phyloP scores from a whole-genome alignment of 2,797 vertebrate species.

The Protonibea diacanthus region DNA sequence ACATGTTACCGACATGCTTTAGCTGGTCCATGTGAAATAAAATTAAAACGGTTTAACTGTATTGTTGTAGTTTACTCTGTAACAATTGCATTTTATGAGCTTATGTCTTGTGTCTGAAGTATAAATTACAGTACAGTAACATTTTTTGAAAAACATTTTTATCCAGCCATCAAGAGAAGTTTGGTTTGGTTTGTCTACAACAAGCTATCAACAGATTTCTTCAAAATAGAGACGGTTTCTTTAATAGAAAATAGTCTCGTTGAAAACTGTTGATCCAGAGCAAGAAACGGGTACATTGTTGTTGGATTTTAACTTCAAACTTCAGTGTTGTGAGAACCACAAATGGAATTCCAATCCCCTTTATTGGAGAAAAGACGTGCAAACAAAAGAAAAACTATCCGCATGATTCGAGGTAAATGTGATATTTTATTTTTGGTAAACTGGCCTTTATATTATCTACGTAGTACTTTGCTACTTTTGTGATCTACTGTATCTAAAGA shows the following conservation, averaged over 20 bases:
- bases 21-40: neutral
- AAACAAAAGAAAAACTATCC: constrained; percentile 34
- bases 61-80: neutral
- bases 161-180: neutral
- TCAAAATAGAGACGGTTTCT: neutral
- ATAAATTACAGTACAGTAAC: neutral
- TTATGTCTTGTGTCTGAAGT: neutral
- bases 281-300: constrained; percentile 6
- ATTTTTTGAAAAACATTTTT: neutral
- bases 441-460: neutral
- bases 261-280: constrained; percentile 10
- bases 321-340: neutral
- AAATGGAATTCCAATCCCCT: constrained; percentile 17
- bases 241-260: neutral
- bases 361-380: neutral
- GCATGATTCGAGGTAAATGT: neutral
- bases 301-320: neutral
- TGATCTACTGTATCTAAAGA: neutral
- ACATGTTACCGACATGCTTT: neutral
- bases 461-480: too few species aligned
- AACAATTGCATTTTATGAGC: neutral
- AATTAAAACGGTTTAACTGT: neutral
- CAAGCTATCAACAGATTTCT: neutral
- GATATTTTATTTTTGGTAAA: neutral
- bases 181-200: neutral